Base-by-base conservation (phyloP, 1,140 invertebrate species). In the Cyphomyrmex costatus region DNA sequence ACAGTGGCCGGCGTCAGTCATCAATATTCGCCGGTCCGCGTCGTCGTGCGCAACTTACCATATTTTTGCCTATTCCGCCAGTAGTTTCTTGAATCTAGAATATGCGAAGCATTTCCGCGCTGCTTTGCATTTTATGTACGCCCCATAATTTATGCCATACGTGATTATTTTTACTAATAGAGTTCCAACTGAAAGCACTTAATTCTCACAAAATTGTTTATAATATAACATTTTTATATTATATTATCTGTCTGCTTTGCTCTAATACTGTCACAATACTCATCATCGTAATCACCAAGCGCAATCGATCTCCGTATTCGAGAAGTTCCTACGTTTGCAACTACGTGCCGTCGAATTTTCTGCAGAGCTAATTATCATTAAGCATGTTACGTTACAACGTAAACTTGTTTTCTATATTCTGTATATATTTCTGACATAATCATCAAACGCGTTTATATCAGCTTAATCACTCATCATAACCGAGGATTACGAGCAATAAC, bases 281-380 rank as follows among this genome's bases (percentile, higher is more conserved):
- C 27, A 4, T 24, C 12, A 51, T 24, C 27, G 8, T 65, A 78
- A 46, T 65, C 27, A 14, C 42, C 7, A 6, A 24, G 27, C 8
- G 27, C 30, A 36, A 51, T 79, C 77, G 21, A 70, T 80, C 21
- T 70, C 8, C n/a, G 30, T 3, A 8, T 24, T 21, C 30, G 5
- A 70, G 7, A 70, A 70, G 27, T 27, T 42, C 6, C 4, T 42
- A 27, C 71, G 16, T 27, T 19, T 53, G 27, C 19, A 10, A 51
- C 12, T 49, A 36, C 76, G 30, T 70, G 77, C 5, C 27, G 14
- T 61, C 12, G 3, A 65, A 27, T 21, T 78, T 78, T 8, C 14
- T 68, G 61, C 61, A 66, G 7, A 36, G 30, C 30, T 80, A 70
- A 80, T 80, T 70, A 68, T 56, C 65, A 36, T 68, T 27, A 46